Evolutionary conservation across 2,797 vertebrate species (phyloP).

Genomic region (Pristis pectinata): DNA sequence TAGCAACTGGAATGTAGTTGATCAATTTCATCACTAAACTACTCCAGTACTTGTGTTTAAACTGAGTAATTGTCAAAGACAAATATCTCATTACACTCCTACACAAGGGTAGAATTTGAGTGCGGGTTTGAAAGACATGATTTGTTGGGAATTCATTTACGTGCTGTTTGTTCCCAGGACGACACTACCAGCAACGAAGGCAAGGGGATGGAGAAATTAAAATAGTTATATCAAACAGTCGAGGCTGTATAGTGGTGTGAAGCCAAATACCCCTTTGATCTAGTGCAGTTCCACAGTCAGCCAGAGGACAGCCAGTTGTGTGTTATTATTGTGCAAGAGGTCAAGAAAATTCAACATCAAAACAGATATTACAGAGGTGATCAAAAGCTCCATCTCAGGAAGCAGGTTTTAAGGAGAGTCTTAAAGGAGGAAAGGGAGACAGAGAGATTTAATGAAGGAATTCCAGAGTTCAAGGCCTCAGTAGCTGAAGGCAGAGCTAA

Average conservation of each 20-base stretch:
- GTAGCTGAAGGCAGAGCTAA: too few relatives aligned
- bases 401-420: too few relatives aligned
- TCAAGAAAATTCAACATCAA: too few relatives aligned
- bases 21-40: not conserved
- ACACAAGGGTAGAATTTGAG: not conserved
- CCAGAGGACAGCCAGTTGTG: not conserved
- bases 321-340: not conserved
- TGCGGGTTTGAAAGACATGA: not conserved
- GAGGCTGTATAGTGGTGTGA: not conserved
- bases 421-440: too few relatives aligned
- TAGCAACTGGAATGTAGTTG: not conserved
- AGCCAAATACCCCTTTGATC: not conserved
- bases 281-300: not conserved
- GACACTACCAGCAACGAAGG: not conserved
- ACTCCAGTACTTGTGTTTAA: not conserved
- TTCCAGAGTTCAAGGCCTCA: too few relatives aligned
- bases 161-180: not conserved
- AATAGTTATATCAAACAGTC: not conserved
- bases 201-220: not conserved
- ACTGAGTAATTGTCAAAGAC: not conserved
- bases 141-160: not conserved
- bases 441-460: too few relatives aligned
- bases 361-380: too few relatives aligned
- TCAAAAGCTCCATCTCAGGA: too few relatives aligned
- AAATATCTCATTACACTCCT: not conserved